Conservation (phyloP, 2,113 vertebrate genomes). For the Zootoca vivipara region DNA sequence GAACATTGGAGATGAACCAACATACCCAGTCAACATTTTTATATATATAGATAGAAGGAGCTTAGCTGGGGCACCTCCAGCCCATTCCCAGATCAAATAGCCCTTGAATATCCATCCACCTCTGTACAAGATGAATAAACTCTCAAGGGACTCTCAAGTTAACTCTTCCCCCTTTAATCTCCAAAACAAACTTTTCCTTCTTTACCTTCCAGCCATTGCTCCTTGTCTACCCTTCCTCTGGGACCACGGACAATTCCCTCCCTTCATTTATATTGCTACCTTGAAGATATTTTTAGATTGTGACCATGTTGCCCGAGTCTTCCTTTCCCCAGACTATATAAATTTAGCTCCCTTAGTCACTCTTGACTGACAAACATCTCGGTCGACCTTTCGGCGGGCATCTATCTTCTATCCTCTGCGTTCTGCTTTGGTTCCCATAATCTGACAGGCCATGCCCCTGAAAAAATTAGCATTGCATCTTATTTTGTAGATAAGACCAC, state of each 20-base stretch:
- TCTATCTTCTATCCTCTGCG: background rate
- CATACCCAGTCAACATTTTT: no score
- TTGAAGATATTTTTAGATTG: conserved; percentile 64
- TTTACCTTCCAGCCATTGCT: background rate
- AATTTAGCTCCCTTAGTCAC: conserved; percentile 56
- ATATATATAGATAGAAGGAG: background rate
- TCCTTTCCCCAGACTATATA: conserved; percentile 40
- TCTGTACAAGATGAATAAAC: background rate
- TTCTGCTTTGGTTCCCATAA: background rate
- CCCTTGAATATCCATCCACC: background rate
- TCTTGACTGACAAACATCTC: background rate
- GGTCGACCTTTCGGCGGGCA: conserved; percentile 28
- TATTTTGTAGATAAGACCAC: background rate
- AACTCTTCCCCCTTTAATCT: background rate
- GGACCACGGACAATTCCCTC: conserved; percentile 2
- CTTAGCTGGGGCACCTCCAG: background rate
- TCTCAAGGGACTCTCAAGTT: background rate
- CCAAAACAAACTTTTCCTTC: fast-evolving
- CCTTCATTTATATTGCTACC: conserved; percentile 59
- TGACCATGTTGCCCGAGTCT: conserved; percentile 45
- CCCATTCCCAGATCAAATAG: background rate
- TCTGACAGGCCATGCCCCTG: no score
- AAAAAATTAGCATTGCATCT: background rate
- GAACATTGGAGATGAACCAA: no score
- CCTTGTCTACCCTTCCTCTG: conserved; percentile 20